Evolutionary conservation across 1,140 invertebrate species (phyloP).

Genomic region (Neodiprion virginianus): DNA sequence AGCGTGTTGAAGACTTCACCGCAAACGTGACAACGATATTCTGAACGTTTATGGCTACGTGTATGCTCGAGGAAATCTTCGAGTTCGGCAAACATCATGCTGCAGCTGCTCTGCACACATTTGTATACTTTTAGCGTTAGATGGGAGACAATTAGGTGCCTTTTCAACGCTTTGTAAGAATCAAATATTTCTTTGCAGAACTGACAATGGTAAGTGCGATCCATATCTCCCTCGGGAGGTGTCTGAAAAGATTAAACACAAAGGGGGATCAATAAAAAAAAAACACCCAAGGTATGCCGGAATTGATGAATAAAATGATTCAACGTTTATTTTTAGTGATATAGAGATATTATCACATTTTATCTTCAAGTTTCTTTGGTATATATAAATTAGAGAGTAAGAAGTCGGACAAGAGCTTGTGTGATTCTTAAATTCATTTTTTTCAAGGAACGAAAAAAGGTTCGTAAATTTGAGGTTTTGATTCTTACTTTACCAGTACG

Average conservation of each 20-base stretch:
- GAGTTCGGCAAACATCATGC: conserved; percentile 67
- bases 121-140: conserved; percentile 68
- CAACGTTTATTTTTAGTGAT: too few relatives aligned
- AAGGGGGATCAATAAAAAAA: conserved; percentile 31
- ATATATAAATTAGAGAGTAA: too few relatives aligned
- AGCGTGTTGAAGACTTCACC: conserved; percentile 67
- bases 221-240: conserved; percentile 55
- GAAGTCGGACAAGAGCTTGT: too few relatives aligned
- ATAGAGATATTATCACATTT: too few relatives aligned
- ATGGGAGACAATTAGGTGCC: conserved; percentile 55
- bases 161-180: conserved; percentile 57
- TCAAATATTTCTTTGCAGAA: conserved; percentile 60
- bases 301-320: conserved; percentile 7
- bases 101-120: conserved; percentile 70
- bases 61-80: conserved; percentile 72
- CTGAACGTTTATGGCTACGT: conserved; percentile 65
- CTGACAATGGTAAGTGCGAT: conserved; percentile 57
- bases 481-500: too few relatives aligned
- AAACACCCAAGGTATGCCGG: too few relatives aligned
- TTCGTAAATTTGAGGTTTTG: too few relatives aligned
- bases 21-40: conserved; percentile 71
- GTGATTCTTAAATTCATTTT: neutral
- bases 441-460: conserved; percentile 15
- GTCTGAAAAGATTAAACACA: conserved; percentile 37
- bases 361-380: too few relatives aligned